Evolutionary conservation across 2,113 vertebrate species (phyloP).

Genomic region (Platichthys flesus): DNA sequence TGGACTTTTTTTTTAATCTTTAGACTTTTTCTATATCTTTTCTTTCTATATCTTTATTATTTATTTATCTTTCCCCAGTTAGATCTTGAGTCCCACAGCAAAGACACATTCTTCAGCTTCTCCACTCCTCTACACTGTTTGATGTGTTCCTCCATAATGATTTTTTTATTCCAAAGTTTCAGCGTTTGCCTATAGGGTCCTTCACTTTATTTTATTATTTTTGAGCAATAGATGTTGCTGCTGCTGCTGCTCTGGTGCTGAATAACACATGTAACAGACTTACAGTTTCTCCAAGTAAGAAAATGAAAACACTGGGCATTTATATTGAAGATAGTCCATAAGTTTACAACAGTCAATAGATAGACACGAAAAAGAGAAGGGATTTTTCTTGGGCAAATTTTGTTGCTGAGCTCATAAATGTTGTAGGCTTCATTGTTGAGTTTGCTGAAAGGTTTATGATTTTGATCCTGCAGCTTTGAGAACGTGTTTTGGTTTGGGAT

Average conservation of each 20-base stretch:
- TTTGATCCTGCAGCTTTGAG: neutral
- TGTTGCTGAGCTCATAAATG: conserved; percentile 33
- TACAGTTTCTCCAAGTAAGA: conserved; percentile 42
- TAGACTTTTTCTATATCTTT: neutral
- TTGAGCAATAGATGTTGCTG: conserved; percentile 55
- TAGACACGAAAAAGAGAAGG: neutral
- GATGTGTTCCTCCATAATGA: conserved; percentile 73
- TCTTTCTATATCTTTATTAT: neutral
- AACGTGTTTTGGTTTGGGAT: neutral
- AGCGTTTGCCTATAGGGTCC: conserved; percentile 69
- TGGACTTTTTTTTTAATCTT: neutral
- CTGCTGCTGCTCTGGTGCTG: conserved; percentile 45
- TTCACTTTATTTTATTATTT: conserved; percentile 69
- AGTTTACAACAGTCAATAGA: conserved; percentile 45
- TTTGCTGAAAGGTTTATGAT: conserved; percentile 18
- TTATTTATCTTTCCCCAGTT: conserved; percentile 33
- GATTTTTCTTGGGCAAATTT: neutral
- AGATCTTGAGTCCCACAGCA: conserved; percentile 73
- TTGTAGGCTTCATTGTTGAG: conserved; percentile 15
- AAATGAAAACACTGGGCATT: conserved; percentile 62
- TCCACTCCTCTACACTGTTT: conserved; percentile 63
- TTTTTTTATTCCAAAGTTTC: conserved; percentile 77
- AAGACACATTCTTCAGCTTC: conserved; percentile 62
- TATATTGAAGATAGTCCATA: conserved; percentile 49
- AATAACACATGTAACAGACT: conserved; percentile 65